Base-by-base conservation (phyloP, 2,113 vertebrate species). In the Stigmatopora argus region DNA sequence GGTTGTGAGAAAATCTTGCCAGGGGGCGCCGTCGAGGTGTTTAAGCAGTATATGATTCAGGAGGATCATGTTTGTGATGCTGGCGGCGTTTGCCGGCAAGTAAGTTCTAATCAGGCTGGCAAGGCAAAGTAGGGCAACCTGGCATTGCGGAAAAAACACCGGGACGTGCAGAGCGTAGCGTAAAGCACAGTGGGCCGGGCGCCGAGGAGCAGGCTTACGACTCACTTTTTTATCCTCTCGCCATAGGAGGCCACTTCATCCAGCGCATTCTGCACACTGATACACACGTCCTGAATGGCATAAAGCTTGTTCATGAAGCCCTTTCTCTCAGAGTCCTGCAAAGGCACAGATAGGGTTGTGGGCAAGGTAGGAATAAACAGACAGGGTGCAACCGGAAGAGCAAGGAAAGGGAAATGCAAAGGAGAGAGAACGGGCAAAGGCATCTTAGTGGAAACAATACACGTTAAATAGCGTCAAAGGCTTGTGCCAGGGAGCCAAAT, bases 141-240 rank as follows among this genome's bases (percentile, higher is more conserved):
- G 68, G 77, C 74, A 79, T 41, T 49, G 75, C 23, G 7, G 51
- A 56, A 74, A 31, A 69, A 72, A 75, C 48, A 60, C 61, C 62
- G 65, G 74, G 72, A 77, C 38, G 65, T 64, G 78, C 56, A 7
- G 69, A 75, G 71, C 62, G 19, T 45, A 75, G 77, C 70, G 62
- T 67, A 64, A 72, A 79, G 65, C 48, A 19, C 62, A 68, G 78
- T 55, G 67, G 85, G 83, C 79, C 49, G 19, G 78, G 65, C 74
- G 85, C 86, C 80, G 80, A 87, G 75, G 79, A 82, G 69, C 67
- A 41, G 79, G 82, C 78, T 85, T 82, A 80, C 64, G 70, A 87
- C 95, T 97, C 90, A 99, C 96, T 98, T 98, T 85, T 98, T 99
- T 91, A 98, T 93, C 85, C 97, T 92, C 88, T 99, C 96, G 71